Base-by-base conservation (phyloP, 2,888 invertebrate species). In the Heliconius erato region DNA sequence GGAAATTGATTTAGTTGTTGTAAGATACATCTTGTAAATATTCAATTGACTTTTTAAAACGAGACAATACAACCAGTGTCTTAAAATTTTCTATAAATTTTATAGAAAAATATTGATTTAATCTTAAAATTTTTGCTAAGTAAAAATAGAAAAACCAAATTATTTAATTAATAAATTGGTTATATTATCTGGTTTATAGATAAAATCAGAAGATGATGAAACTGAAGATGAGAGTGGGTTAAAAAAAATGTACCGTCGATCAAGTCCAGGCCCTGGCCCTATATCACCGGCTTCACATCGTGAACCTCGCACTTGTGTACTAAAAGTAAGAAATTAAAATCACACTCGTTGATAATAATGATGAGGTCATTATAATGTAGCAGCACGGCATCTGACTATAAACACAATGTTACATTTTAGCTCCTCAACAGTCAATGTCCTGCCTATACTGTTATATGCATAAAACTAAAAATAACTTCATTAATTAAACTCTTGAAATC, bases 271-370 rank as follows among this genome's bases (percentile, higher is more conserved):
- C 2, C 93, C 95, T 23, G 93, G 93, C 3, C 92, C 95, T 19
- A 93, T 93, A 88, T 96, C 96, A 32, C 95, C 96, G 5, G 97
- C 97, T 12, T 97, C 97, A 0, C 97, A 97, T 72, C 96, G 98
- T 63, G 98, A 98, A 89, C 98, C 98, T 4, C 96, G 98, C 54
- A 97, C 97, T 69, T 98, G 98, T 94, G 98, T 98, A 19, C 96
- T 98, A 14, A 97, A 98, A 88, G 97, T 95, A 91, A 78, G 72
- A 72, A n/a, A 7, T 63, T n/a, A 12, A 7, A 54, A 23, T 9
- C 54, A 54, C 23, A 23, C 19, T 6, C 7, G 7, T 54, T 23
- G 23, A 54, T 54, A 54, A 23, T 54, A 54, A 54, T 54, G 54
- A 54, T 54, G 54, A 54, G 23, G 19, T 54, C 23, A 23, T 54